Evolutionary conservation across 2,797 vertebrate genomes (phyloP).

Genomic region (Halcyon smyrnensis): DNA sequence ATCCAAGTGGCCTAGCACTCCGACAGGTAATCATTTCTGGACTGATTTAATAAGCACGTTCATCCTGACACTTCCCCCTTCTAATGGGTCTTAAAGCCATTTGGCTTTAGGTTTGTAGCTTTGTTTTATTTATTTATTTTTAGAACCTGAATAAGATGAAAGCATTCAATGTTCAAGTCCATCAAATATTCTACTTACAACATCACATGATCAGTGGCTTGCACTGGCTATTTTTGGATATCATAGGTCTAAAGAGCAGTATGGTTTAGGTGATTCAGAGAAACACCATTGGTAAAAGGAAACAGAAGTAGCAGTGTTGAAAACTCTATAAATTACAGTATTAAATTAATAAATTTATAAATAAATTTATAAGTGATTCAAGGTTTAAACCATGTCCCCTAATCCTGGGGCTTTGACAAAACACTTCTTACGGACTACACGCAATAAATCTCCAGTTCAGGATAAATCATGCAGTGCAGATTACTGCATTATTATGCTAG

Average conservation of each 20-base stretch:
- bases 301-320: too few relatives aligned
- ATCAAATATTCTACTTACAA: neutral
- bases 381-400: too few relatives aligned
- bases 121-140: neutral
- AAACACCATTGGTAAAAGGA: too few relatives aligned
- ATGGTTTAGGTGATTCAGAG: neutral
- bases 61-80: neutral
- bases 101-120: accelerated
- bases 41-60: neutral
- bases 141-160: neutral
- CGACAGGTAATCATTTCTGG: neutral
- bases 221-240: neutral
- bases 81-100: neutral
- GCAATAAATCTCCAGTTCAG: too few relatives aligned
- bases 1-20: neutral
- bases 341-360: too few relatives aligned
- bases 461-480: too few relatives aligned
- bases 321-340: too few relatives aligned
- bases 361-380: too few relatives aligned
- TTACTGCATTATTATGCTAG: too few relatives aligned
- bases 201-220: neutral
- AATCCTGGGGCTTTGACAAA: too few relatives aligned
- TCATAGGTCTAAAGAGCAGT: neutral
- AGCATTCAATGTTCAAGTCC: neutral
- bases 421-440: too few relatives aligned